A percentile compares a stretch with the other conserved stretches of the same genome.
Conservation (phyloP, 2,888 invertebrate species). For the Dolichopus griseipennis region DNA sequence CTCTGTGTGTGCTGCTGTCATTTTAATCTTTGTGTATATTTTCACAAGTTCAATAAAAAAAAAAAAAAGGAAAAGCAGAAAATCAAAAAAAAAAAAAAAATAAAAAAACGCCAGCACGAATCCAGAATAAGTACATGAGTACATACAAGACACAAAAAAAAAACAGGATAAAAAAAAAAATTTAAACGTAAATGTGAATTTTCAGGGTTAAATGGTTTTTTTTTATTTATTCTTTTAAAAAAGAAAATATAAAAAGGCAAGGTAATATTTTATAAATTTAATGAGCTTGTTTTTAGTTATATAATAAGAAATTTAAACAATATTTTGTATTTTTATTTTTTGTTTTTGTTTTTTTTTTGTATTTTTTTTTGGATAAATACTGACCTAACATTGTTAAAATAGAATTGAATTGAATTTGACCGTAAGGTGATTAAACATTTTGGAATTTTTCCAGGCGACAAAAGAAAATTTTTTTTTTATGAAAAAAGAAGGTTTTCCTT, state of each 20-base stretch:
- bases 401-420: background rate
- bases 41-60: background rate
- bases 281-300: background rate
- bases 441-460: no score
- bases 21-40: conserved; percentile 2
- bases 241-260: background rate
- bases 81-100: background rate
- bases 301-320: conserved; percentile 4
- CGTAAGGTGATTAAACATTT: background rate
- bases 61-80: background rate
- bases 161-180: background rate
- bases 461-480: no score
- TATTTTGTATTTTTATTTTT: background rate
- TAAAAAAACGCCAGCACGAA: background rate
- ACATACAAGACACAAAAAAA: background rate
- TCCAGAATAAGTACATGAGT: no score
- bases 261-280: background rate
- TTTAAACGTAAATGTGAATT: background rate
- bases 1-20: background rate
- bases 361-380: background rate
- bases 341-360: background rate
- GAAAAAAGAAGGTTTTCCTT: no score
- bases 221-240: background rate
- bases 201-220: background rate
- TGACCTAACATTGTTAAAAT: background rate